Conservation (phyloP, 1,140 invertebrate genomes). For the Panagrolaimus sp. region DNA sequence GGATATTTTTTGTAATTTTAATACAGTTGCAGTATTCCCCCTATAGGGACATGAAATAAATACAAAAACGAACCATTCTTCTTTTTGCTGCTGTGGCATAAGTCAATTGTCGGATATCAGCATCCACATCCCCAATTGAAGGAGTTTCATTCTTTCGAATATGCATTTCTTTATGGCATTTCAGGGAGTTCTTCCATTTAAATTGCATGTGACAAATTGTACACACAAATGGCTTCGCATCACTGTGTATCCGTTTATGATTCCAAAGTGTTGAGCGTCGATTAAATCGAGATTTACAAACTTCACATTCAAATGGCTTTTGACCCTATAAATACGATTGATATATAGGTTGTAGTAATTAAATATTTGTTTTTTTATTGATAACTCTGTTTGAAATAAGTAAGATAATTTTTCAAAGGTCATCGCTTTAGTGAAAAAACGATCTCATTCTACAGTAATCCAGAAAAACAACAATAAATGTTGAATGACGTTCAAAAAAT, state of each 20-base stretch:
- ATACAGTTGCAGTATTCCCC: too few relatives aligned
- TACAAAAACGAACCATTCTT: too few relatives aligned
- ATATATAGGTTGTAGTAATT: background rate
- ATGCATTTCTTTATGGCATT: constrained; percentile 59
- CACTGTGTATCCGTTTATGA: constrained; percentile 57
- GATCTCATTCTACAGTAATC: too few relatives aligned
- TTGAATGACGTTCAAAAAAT: too few relatives aligned
- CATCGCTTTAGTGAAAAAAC: background rate
- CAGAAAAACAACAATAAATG: too few relatives aligned
- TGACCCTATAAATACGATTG: background rate
- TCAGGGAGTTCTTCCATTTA: constrained; percentile 59
- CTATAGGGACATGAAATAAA: too few relatives aligned
- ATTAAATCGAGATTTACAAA: constrained; percentile 58
- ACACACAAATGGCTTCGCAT: constrained; percentile 58
- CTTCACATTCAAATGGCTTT: constrained; percentile 43
- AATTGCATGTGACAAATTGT: constrained; percentile 59
- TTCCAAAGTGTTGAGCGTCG: constrained; percentile 59
- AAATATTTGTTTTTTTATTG: background rate
- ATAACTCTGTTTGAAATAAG: too few relatives aligned
- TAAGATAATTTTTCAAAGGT: background rate
- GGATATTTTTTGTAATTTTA: too few relatives aligned
- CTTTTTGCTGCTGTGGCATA: constrained; percentile 58
- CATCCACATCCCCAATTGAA: constrained; percentile 27
- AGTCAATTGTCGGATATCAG: constrained; percentile 52
- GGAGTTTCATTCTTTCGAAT: constrained; percentile 52